A percentile compares a stretch with the other conserved stretches of the same genome.
Evolutionary conservation across 2,888 invertebrate species (phyloP).

Genomic region (Lycocerus yunnanus): DNA sequence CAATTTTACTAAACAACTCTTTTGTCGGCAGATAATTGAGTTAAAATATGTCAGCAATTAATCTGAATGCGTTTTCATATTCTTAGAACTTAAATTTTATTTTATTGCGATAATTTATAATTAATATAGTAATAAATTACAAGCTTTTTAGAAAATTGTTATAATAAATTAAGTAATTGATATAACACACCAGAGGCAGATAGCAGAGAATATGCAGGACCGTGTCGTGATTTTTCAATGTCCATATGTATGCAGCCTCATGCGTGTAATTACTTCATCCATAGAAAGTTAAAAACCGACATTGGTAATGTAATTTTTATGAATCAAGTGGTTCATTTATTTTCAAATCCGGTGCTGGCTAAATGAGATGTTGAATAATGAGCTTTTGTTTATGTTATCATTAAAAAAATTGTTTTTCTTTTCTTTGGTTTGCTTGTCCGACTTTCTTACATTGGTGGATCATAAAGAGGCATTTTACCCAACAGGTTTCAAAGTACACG

Average conservation of each 20-base stretch:
- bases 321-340: too few species aligned
- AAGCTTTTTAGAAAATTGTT: not conserved
- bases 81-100: slow-evolving; percentile 1
- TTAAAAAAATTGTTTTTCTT: not conserved
- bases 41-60: not conserved
- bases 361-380: not conserved
- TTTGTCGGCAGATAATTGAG: not conserved
- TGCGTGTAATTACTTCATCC: too few species aligned
- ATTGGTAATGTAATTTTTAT: too few species aligned
- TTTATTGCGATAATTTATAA: not conserved
- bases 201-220: not conserved
- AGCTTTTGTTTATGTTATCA: not conserved
- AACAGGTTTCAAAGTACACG: not conserved
- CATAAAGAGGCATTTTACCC: not conserved
- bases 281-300: too few species aligned
- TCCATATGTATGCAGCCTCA: too few species aligned
- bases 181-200: not conserved
- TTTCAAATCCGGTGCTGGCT: not conserved
- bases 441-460: not conserved
- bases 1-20: not conserved
- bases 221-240: not conserved
- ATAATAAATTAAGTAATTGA: not conserved
- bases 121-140: not conserved
- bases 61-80: not conserved
- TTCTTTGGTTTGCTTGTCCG: not conserved